Conservation (phyloP, 1,140 invertebrate genomes). For the Leptonema lineaticorne region DNA sequence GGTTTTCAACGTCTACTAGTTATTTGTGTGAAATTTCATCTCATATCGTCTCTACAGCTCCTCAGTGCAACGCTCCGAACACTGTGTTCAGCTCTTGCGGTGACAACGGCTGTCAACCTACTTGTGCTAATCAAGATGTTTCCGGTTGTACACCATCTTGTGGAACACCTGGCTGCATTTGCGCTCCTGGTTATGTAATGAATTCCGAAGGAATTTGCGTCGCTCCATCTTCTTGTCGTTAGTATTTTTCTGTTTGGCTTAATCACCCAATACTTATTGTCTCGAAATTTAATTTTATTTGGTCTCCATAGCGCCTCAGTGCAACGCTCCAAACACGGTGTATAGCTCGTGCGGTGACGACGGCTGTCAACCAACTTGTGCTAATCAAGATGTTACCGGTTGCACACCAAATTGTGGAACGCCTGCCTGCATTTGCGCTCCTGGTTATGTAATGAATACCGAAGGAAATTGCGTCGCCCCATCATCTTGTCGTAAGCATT, state of each 20-base stretch:
- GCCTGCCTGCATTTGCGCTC: not conserved
- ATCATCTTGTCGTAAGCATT: conserved; percentile 15
- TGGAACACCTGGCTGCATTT: conserved; percentile 26
- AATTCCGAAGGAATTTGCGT: conserved; percentile 26
- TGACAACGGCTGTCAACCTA: not conserved
- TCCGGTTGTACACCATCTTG: not conserved
- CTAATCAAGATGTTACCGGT: not conserved
- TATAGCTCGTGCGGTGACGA: conserved; percentile 12
- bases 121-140: not conserved
- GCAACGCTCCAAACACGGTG: conserved; percentile 8
- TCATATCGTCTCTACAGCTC: not conserved
- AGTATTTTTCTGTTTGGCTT: no score
- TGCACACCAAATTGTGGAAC: not conserved
- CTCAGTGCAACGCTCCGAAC: not conserved
- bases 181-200: conserved; percentile 22
- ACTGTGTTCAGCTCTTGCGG: not conserved
- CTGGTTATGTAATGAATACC: conserved; percentile 6
- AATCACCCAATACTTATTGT: no score
- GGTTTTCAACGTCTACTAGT: no score
- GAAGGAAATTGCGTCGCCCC: conserved; percentile 24
- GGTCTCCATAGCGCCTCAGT: conserved; percentile 8
- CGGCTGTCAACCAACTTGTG: not conserved
- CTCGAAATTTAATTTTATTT: no score
- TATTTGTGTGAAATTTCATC: no score
- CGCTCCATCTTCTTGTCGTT: conserved; percentile 25